A percentile compares a stretch with the other conserved stretches of the same genome.
Conservation (phyloP, 1,140 invertebrate species). For the Papilio glaucus region DNA sequence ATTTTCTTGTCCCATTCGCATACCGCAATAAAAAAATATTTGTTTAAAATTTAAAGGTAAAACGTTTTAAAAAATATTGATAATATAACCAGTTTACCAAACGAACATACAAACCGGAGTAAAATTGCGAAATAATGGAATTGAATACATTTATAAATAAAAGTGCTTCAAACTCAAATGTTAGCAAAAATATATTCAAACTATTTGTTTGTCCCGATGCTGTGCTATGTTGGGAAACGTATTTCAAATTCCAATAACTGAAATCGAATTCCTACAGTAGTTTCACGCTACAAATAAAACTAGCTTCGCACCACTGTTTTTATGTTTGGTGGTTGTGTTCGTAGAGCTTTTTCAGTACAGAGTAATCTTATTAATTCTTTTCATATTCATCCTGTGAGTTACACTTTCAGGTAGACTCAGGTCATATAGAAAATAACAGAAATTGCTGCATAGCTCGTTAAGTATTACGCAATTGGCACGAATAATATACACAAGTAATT, state of each 20-base stretch:
- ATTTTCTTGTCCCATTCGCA: not conserved
- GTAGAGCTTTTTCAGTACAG: not conserved
- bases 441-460: not conserved
- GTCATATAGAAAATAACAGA: not conserved
- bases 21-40: slow-evolving; percentile 7
- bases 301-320: slow-evolving; percentile 13
- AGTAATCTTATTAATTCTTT: not conserved
- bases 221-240: slow-evolving; percentile 6
- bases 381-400: not conserved
- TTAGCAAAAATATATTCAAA: slow-evolving; percentile 24
- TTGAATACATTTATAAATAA: slow-evolving; percentile 21
- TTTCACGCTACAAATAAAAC: slow-evolving; percentile 3
- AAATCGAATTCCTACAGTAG: slow-evolving; percentile 16
- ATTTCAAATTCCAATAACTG: slow-evolving; percentile 27
- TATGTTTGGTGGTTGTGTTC: not conserved
- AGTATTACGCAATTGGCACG: not conserved
- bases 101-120: not conserved
- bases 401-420: not conserved
- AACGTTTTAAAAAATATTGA: slow-evolving; percentile 22
- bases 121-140: slow-evolving; percentile 21
- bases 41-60: not conserved
- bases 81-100: slow-evolving; percentile 12
- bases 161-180: slow-evolving; percentile 10
- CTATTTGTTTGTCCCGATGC: slow-evolving; percentile 18
- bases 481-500: not conserved